Conservation (phyloP, 2,797 vertebrate species). For the Tokudaia tokunoshimensis region DNA sequence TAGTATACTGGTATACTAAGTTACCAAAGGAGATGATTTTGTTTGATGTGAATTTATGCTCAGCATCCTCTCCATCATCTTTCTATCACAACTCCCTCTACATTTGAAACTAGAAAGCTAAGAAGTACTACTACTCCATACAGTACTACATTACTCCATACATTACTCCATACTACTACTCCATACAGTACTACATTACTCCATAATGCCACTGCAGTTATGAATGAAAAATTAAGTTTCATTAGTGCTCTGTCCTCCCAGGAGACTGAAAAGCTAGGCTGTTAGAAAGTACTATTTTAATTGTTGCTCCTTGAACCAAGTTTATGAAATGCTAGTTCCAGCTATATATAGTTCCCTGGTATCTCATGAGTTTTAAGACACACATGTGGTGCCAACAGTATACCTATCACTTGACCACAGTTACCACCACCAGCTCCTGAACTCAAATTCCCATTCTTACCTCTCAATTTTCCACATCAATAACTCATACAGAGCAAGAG, state of each 20-base stretch:
- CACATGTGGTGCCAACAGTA: neutral
- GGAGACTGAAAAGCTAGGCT: neutral
- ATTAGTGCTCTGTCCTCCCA: neutral
- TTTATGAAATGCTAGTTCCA: neutral
- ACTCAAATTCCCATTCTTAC: neutral
- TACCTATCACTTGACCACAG: neutral
- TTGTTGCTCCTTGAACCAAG: neutral
- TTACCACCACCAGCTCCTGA: neutral
- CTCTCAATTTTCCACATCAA: neutral
- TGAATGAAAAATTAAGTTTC: constrained; percentile 28
- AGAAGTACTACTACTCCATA: neutral
- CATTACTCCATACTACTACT: too few species aligned
- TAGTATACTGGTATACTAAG: neutral
- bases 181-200: too few species aligned
- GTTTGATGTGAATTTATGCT: constrained; percentile 9
- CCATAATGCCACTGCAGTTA: neutral
- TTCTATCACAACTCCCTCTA: neutral
- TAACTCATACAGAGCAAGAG: neutral
- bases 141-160: too few species aligned
- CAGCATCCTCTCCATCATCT: neutral
- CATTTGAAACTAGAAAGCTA: neutral
- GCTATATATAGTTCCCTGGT: neutral
- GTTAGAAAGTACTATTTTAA: neutral
- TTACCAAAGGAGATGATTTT: neutral
- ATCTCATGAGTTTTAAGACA: neutral